These are phyloP conservation scores for Leptopilina clavipes DNA, from an alignment of 1,140 invertebrate genomes.

Conservation along the genomic window DNA sequence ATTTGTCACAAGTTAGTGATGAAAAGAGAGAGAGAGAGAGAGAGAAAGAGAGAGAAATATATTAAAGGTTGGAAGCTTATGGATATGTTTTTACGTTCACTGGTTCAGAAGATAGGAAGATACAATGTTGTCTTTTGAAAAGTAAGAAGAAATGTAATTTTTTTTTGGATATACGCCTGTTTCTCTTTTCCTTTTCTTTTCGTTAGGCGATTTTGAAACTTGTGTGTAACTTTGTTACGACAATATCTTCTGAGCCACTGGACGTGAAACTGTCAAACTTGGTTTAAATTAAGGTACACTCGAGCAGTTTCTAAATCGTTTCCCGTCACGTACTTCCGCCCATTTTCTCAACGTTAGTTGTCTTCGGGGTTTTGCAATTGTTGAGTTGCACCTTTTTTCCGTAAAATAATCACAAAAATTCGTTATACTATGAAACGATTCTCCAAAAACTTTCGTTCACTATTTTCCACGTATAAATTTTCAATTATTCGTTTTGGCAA, in stretches of 20 bases:
- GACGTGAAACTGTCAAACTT: conserved; percentile 31
- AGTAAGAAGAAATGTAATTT: background rate
- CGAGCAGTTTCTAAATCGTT: conserved; percentile 28
- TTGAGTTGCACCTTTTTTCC: background rate
- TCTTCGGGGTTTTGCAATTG: conserved; percentile 32
- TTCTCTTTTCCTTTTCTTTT: background rate
- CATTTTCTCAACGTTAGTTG: conserved; percentile 17
- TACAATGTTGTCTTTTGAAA: background rate
- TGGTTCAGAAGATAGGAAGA: conserved; percentile 21
- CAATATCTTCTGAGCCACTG: conserved; percentile 32
- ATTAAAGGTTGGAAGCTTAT: background rate
- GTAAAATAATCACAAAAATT: background rate
- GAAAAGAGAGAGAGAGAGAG: background rate
- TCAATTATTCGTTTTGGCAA: no score
- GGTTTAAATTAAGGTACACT: conserved; percentile 25
- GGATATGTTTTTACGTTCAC: background rate
- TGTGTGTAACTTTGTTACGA: conserved; percentile 29
- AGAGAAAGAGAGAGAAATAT: no score
- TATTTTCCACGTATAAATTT: no score
- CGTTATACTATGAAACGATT: no score
- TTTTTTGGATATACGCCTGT: background rate
- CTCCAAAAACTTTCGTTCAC: no score
- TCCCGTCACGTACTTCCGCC: conserved; percentile 18
- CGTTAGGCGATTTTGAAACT: background rate
- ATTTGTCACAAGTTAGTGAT: conserved; percentile 4